Base-by-base conservation (phyloP, 2,113 vertebrate genomes). In the Labeo catla region DNA sequence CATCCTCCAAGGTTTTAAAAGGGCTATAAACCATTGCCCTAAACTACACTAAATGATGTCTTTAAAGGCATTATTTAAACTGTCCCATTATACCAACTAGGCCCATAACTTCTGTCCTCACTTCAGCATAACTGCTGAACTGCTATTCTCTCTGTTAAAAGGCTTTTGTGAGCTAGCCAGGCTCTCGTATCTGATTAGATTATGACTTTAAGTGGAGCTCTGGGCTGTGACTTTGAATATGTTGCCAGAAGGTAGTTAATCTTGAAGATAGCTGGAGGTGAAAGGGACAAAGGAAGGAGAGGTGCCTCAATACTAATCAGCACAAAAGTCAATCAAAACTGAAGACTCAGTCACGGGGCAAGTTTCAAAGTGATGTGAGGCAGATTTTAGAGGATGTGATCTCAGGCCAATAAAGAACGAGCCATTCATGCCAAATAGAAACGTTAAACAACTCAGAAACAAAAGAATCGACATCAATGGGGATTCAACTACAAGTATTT, bases 251-350 rank as follows among this genome's bases (percentile, higher is more conserved):
- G 61, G 81, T 81, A 80, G 70, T 87, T 85, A 74, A 88, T 89
- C 83, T 52, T 79, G 78, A 83, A 66, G 76, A 76, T 49, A 21
- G 72, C 80, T 86, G 28, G 81, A 86, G 73, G 73, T 82, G 79
- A 83, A 72, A 43, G 15, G 28, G 54, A 59, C 63, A 85, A 76
- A 50, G 43, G 52, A 59, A 63, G 78, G 39, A 81, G n/a, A 88
- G 50, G 70, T 72, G 65, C 73, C 39, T 87, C 90, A 82, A 87
- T 81, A 87, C 8, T 54, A 89, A 91, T 91, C 80, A 89, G 73
- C 49, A 19, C 21, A 73, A 16, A 76, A 36, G 70, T 89, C 73
- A 85, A 76, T 89, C 85, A 85, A 9, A 21, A 23, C 6, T 16
- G n/a, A 34, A 39, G 43, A 34, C 12, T 45, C 36, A 57, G 47